Base-by-base conservation (phyloP, 2,113 vertebrate genomes). In the Craseonycteris thonglongyai region DNA sequence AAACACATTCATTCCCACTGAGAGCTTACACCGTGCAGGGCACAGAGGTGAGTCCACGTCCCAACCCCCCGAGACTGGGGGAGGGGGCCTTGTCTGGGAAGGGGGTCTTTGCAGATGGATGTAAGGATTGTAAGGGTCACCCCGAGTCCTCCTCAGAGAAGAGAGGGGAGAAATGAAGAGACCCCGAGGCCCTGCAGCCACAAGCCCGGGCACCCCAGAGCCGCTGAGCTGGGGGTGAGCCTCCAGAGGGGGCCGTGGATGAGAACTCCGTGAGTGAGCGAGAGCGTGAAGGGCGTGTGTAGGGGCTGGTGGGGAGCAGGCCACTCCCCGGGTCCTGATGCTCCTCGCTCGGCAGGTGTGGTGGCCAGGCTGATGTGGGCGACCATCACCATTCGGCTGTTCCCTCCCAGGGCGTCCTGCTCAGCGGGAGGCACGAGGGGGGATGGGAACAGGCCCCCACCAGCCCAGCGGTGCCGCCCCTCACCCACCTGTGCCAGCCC, bases 301-400 rank as follows among this genome's bases (percentile, higher is more conserved):
- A 51, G 49, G 66, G 2, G 19, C 14, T 2, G 38, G 28, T 8
- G 2, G 9, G n/a, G n/a, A n/a, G 35, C 1, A 7, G 4, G 47
- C 0, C 0, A 2, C 96, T 96, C 93, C 98, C 96, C 98, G 91
- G 0, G 96, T 98, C 96, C 98, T 96, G 58, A 98, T 98, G 97
- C 12, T 98, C 95, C 98, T 98, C 0, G 98, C 97, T 59, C 95
- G n/a, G n/a, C n/a, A n/a, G n/a, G n/a, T n/a, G 79, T 96, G 28
- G 97, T 98, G 94, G 97, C 98, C 0, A 98, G 98, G 96, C 98
- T 98, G 97, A 98, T 93, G 35, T 98, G 98, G 8, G 97, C 97
- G 0, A 98, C 98, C 97, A 97, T 97, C 58, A 98, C 96, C 0
- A 97, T 98, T 22, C 96, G 96, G 94, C 98, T 98, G 96, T 98